These are phyloP conservation scores for Poicephalus gulielmi DNA, from an alignment of 2,113 vertebrate genomes.

Conservation along the genomic window DNA sequence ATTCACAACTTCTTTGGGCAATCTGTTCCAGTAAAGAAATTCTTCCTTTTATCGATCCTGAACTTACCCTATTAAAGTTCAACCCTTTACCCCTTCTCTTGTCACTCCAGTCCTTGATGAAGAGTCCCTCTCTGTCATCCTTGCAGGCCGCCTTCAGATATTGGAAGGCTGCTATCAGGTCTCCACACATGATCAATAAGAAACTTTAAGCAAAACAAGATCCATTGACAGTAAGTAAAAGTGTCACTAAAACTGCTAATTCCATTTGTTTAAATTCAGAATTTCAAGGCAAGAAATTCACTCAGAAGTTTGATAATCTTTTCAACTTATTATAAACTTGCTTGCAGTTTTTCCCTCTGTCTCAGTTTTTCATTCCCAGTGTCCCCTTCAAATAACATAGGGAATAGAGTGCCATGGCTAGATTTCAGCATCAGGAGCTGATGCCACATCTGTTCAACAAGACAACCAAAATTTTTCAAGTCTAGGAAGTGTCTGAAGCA, in stretches of 20 bases:
- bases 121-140: neutral
- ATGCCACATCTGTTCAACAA: neutral
- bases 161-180: neutral
- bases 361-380: neutral
- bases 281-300: neutral
- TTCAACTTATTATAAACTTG: neutral
- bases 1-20: neutral
- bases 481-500: neutral
- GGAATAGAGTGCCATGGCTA: neutral
- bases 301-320: neutral
- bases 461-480: neutral
- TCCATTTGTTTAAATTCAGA: neutral
- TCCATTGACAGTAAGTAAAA: neutral
- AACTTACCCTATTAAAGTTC: neutral
- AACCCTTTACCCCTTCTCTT: neutral
- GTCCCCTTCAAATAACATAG: neutral
- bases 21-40: neutral
- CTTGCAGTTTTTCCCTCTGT: neutral
- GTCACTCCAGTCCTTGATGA: neutral
- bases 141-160: neutral
- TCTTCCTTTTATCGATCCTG: neutral
- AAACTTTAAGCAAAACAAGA: neutral
- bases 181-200: neutral
- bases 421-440: neutral
- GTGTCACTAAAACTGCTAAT: neutral